A percentile compares a stretch with the other conserved stretches of the same genome.
phyloP scores from a whole-genome alignment of 2,888 invertebrate genomes.

The Neoaliturus tenellus region DNA sequence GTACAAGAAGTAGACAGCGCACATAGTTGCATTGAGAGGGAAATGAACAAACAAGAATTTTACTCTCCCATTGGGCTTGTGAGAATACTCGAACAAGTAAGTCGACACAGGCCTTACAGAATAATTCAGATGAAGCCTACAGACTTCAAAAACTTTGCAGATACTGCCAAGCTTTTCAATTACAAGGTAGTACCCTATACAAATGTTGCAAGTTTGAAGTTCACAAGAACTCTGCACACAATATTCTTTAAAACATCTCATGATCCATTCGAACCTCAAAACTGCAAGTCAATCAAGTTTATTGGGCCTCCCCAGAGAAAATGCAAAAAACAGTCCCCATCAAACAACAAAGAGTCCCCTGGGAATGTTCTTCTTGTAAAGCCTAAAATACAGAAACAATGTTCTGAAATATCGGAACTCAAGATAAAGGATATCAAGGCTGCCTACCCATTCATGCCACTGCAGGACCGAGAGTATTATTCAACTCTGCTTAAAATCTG shows the following conservation, averaged over 20 bases:
- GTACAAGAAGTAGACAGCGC: constrained; percentile 28
- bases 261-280: constrained; percentile 13
- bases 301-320: background rate
- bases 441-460: constrained; percentile 18
- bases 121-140: constrained; percentile 42
- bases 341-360: background rate
- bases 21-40: constrained; percentile 20
- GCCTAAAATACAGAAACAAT: background rate
- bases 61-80: constrained; percentile 38
- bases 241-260: constrained; percentile 16
- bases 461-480: constrained; percentile 26
- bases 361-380: background rate
- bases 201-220: background rate
- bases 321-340: background rate
- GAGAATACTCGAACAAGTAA: constrained; percentile 41
- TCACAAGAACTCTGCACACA: background rate
- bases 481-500: too few relatives aligned
- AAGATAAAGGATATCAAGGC: constrained; percentile 13
- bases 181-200: constrained; percentile 30
- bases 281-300: background rate
- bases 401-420: background rate
- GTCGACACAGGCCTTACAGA: constrained; percentile 34
- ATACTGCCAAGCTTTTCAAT: constrained; percentile 32
- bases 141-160: constrained; percentile 38
- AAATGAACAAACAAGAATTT: background rate